Evolutionary conservation across 1,140 invertebrate species (phyloP), one percentile per base, ranked within the genome.

Genomic region (Drosophila pruinosa): DNA sequence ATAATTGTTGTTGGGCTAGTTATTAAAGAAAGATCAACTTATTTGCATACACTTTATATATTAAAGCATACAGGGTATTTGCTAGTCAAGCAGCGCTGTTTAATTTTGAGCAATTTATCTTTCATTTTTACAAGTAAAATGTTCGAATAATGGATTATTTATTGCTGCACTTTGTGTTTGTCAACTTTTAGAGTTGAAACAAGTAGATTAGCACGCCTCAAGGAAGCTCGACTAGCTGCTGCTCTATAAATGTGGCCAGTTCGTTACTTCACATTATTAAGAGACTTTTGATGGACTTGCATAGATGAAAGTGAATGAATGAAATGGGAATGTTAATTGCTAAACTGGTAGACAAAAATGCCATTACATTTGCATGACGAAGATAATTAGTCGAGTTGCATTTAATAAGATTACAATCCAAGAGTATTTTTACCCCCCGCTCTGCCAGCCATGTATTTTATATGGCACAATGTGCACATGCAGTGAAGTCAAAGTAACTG

Each of bases 401-500:
- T 14, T 7, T 54, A 38, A 54, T 39, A 54, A 54, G 19, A 36
- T 38, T 56, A 22, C 15, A 41, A 56, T 57, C 34, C 41, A 15
- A 57, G 38, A 15, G 21, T 19, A 43, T 31, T 39, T n/a, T 15
- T 3, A 12, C 14, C 53, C 38, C 53, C 17, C 10, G 14, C n/a
- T n/a, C n/a, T n/a, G n/a, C n/a, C n/a, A n/a, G n/a, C n/a, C n/a
- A n/a, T n/a, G n/a, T n/a, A n/a, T n/a, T n/a, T n/a, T n/a, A n/a
- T n/a, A n/a, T n/a, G n/a, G n/a, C n/a, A n/a, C n/a, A n/a, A n/a
- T n/a, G n/a, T n/a, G n/a, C n/a, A n/a, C n/a, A n/a, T 59, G 48
- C 54, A 62, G 50, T 70, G 19, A 24, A 31, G 59, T 52, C 57
- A 47, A 53, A 48, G 48, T 22, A 58, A 57, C 53, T 57, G 38